phyloP scores from a whole-genome alignment of 2,797 vertebrate genomes.

The Thamnophis elegans region DNA sequence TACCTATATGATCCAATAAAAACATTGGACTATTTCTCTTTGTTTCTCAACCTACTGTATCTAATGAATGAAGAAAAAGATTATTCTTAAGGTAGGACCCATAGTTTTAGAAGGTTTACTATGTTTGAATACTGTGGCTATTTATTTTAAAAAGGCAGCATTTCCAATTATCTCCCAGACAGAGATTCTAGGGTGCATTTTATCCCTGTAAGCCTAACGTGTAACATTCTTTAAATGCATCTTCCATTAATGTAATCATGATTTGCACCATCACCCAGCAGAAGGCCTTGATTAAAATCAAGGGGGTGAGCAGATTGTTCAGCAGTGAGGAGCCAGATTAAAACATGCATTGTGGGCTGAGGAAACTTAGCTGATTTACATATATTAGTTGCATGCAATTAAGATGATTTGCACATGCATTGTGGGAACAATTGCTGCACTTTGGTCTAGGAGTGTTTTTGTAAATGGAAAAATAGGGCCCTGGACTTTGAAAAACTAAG shows the following conservation, averaged over 20 bases:
- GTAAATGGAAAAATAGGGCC: background rate
- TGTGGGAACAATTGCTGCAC: background rate
- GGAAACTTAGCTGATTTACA: slow-evolving; percentile 9
- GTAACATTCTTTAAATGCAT: background rate
- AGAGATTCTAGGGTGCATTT: background rate
- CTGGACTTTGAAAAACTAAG: background rate
- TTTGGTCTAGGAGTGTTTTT: background rate
- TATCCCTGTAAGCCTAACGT: background rate
- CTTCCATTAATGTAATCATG: slow-evolving; percentile 16
- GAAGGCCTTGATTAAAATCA: slow-evolving; percentile 31
- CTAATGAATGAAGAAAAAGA: background rate
- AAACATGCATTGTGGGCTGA: slow-evolving; percentile 6
- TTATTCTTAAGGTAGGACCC: background rate
- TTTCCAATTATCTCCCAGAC: background rate
- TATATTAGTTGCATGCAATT: slow-evolving; percentile 24
- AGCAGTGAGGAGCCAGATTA: background rate
- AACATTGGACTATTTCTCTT: background rate
- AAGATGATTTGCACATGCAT: slow-evolving; percentile 5
- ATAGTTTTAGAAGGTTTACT: background rate
- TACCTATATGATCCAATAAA: background rate
- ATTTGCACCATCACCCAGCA: slow-evolving; percentile 28
- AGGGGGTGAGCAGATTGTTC: slow-evolving; percentile 16
- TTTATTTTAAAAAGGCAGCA: background rate
- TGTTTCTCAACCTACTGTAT: background rate
- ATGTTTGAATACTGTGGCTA: background rate